Evolutionary conservation across 2,888 invertebrate genomes (phyloP), one percentile per base, ranked within the genome.

Genomic region (Eristalis pertinax): DNA sequence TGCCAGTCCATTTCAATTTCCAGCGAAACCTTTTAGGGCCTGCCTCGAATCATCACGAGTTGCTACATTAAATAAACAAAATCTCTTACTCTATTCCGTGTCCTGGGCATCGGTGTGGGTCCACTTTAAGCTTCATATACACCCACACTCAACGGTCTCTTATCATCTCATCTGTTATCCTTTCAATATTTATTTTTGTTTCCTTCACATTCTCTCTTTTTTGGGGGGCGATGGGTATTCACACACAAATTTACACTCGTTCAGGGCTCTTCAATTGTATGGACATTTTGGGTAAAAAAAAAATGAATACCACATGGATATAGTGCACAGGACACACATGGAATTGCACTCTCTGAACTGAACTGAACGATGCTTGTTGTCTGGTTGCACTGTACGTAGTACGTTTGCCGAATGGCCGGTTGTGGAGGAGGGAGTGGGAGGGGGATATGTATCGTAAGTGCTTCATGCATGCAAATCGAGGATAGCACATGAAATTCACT

Each of bases 111-210:
- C 4, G 50, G 19, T 50, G 19, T 50, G 50, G 19, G 50, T 8
- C 50, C 50, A 50, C 19, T 19, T 19, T 50, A 50, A 19, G 50
- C 19, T 19, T 50, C 50, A 19, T 19, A 50, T 19, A 19, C 50
- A 50, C 50, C 19, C 19, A 8, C n/a, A 50, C 50, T n/a, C 19
- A 50, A 50, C 19, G 50, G 50, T 19, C 50, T 43, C 68, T 58
- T 69, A 69, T 69, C 56, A 32, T 56, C 32, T 56, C 56, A 32
- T 56, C 32, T 56, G 56, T 69, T 56, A 56, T 69, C 56, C 69
- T 60, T 70, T 60, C 22, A 22, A 19, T 56, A 43, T 32, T 56
- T 4, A 56, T 58, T 60, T 38, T 60, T 38, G 29, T 35, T 35
- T 22, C 67, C 26, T 24, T n/a, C 32, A 5, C 19, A 5, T 19